phyloP scores from a whole-genome alignment of 2,797 vertebrate genomes.

The Macroramphosus scolopax region DNA sequence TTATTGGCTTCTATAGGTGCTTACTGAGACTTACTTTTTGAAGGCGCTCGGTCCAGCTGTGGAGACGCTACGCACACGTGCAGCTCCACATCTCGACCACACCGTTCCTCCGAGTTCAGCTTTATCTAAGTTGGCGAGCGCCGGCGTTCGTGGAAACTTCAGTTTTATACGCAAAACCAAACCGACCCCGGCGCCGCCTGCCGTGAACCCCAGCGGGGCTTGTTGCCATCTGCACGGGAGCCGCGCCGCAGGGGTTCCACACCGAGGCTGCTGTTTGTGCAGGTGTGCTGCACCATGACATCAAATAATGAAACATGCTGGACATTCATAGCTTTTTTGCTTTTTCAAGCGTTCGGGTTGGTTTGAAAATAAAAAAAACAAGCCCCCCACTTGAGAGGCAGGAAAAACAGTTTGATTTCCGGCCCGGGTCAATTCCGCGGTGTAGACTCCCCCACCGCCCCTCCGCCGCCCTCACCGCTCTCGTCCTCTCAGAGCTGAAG shows the following conservation, averaged over 20 bases:
- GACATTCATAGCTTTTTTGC: conserved; percentile 65
- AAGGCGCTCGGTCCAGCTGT: no score
- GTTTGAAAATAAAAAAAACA: conserved; percentile 50
- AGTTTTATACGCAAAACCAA: conserved; percentile 31
- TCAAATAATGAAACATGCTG: conserved; percentile 73
- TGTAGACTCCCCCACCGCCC: conserved; percentile 5
- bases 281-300: conserved; percentile 73
- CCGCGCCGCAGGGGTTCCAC: conserved; percentile 45
- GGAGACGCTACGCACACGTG: no score
- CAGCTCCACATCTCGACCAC: conserved; percentile 6
- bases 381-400: conserved; percentile 62
- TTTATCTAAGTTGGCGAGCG: no score
- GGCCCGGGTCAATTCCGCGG: conserved; percentile 44
- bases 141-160: conserved; percentile 23
- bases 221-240: conserved; percentile 15
- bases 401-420: conserved; percentile 72
- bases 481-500: conserved; percentile 13
- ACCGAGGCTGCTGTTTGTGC: conserved; percentile 72
- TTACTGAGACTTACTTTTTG: no score
- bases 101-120: conserved; percentile 16
- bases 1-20: background rate
- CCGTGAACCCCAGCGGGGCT: conserved; percentile 19
- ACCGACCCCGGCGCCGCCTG: conserved; percentile 19
- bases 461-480: conserved; percentile 1
- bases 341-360: conserved; percentile 66